Conservation (phyloP, 1,140 invertebrate species). For the Brachionus calyciflorus region DNA sequence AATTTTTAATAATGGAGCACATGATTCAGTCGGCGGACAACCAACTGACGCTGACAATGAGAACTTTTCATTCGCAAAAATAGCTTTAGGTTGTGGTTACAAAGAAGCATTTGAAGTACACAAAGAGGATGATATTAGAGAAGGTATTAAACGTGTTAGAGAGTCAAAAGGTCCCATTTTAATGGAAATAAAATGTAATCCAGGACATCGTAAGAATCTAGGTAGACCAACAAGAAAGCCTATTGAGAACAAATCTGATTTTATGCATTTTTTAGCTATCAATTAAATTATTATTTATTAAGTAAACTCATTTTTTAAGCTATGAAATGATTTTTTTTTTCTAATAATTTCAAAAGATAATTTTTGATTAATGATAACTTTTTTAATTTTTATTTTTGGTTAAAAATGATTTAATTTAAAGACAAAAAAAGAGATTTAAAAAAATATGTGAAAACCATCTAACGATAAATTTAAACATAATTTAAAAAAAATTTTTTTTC, state of each 20-base stretch:
- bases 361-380: too few relatives aligned
- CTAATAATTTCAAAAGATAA: too few relatives aligned
- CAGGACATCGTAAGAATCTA: conserved; percentile 58
- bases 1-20: conserved; percentile 62
- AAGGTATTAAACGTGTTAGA: conserved; percentile 51
- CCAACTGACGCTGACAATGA: conserved; percentile 54
- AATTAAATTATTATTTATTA: too few relatives aligned
- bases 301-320: too few relatives aligned
- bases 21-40: conserved; percentile 63
- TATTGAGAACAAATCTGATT: conserved; percentile 61
- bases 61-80: conserved; percentile 54
- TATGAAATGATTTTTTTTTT: too few relatives aligned
- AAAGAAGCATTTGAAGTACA: conserved; percentile 54
- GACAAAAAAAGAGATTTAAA: too few relatives aligned
- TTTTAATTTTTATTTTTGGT: too few relatives aligned
- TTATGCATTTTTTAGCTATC: conserved; percentile 61
- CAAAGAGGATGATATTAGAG: conserved; percentile 55
- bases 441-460: too few relatives aligned
- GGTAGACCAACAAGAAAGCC: conserved; percentile 61
- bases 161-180: conserved; percentile 56
- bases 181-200: conserved; percentile 58
- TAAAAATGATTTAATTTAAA: too few relatives aligned
- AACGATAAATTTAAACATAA: too few relatives aligned
- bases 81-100: conserved; percentile 60
- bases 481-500: too few relatives aligned